Conservation (phyloP, 1,140 invertebrate genomes). For the Pseudomyrmex flavicornis region DNA sequence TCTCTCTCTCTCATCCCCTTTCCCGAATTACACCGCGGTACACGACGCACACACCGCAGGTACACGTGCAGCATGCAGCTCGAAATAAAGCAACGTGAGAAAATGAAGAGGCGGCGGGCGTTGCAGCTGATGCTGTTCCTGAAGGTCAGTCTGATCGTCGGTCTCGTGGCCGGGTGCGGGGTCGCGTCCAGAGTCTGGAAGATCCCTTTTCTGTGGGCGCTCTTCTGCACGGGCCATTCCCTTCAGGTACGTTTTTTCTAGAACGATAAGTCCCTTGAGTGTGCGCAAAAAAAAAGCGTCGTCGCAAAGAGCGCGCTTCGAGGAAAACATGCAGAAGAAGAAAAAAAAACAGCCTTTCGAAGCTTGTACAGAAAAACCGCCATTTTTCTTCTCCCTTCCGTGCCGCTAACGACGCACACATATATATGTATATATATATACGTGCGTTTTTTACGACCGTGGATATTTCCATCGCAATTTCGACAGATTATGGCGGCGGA, state of each 20-base stretch:
- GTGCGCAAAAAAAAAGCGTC: no score
- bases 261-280: not conserved
- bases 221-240: slow-evolving; percentile 83
- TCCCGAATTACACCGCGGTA: slow-evolving; percentile 32
- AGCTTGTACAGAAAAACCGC: no score
- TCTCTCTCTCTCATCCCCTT: not conserved
- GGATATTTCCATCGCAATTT: slow-evolving; percentile 29
- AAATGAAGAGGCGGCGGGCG: slow-evolving; percentile 86
- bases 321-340: not conserved
- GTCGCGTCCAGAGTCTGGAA: slow-evolving; percentile 80
- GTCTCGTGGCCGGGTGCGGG: slow-evolving; percentile 81
- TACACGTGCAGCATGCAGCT: slow-evolving; percentile 85
- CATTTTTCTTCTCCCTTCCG: slow-evolving; percentile 13
- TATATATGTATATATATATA: no score
- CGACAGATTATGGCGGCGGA: slow-evolving; percentile 17
- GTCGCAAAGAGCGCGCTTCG: not conserved
- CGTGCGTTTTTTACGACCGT: not conserved
- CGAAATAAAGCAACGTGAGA: slow-evolving; percentile 86
- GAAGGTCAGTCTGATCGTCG: slow-evolving; percentile 85
- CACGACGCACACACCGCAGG: slow-evolving; percentile 59
- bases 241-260: slow-evolving; percentile 75
- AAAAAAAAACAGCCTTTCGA: no score
- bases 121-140: slow-evolving; percentile 87
- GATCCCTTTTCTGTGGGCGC: slow-evolving; percentile 81
- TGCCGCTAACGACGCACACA: slow-evolving; percentile 7